Evolutionary conservation across 2,888 invertebrate species (phyloP).

Genomic region (Leucophora obtusa): DNA sequence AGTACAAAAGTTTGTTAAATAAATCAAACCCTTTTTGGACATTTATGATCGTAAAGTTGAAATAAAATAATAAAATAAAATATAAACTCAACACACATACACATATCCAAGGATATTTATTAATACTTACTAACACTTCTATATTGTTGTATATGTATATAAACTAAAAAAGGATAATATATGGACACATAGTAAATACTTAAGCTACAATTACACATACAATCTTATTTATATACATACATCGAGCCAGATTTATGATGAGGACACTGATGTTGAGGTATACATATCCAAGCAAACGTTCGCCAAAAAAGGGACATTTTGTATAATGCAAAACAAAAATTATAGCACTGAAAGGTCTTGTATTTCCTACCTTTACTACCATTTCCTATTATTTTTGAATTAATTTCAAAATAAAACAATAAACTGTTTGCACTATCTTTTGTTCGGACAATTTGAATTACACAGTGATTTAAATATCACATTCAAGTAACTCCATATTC

Average conservation of each 20-base stretch:
- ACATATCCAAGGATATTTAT: neutral
- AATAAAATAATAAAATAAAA: conserved; percentile 73
- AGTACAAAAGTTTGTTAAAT: conserved; percentile 74
- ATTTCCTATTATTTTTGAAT: conserved; percentile 1
- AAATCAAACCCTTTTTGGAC: conserved; percentile 79
- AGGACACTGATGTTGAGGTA: conserved; percentile 5
- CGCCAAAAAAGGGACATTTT: neutral
- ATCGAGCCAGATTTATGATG: conserved; percentile 46
- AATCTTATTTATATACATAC: neutral
- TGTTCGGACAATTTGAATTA: neutral
- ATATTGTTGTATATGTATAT: conserved; percentile 20
- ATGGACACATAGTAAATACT: conserved; percentile 49
- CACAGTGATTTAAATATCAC: neutral
- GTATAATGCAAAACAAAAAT: neutral
- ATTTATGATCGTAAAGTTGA: conserved; percentile 79
- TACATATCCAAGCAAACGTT: neutral
- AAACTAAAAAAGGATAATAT: conserved; percentile 57
- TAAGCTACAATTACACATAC: conserved; percentile 31
- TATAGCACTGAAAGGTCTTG: neutral
- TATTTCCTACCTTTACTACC: neutral
- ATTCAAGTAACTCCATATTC: neutral
- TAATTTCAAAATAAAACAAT: neutral
- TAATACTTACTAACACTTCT: neutral
- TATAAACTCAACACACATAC: conserved; percentile 24
- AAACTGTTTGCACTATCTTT: neutral